A percentile compares a stretch with the other conserved stretches of the same genome.
Evolutionary conservation across 2,113 vertebrate genomes (phyloP).

Genomic region (Acrocephalus kingi): DNA sequence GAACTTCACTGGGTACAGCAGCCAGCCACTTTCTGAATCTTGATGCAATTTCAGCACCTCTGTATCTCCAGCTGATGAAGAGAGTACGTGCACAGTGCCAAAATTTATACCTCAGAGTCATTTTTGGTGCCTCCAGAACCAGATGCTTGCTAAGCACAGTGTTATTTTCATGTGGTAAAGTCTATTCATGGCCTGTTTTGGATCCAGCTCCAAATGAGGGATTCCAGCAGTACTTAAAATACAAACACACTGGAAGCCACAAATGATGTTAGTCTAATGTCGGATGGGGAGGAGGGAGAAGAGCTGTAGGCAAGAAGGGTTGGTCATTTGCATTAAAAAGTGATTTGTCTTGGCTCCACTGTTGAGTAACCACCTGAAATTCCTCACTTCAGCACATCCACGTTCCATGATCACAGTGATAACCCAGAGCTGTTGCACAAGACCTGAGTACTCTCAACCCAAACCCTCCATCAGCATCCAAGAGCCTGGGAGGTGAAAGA

Average conservation of each 20-base stretch:
- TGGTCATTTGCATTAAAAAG: background rate
- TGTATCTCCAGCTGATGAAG: background rate
- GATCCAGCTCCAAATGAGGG: background rate
- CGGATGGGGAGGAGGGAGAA: background rate
- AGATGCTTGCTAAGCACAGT: background rate
- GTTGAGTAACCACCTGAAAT: background rate
- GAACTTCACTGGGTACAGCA: background rate
- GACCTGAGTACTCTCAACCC: background rate
- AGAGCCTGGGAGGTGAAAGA: background rate
- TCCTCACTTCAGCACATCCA: background rate
- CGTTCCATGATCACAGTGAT: accelerated
- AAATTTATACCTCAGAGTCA: background rate
- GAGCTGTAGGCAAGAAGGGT: background rate
- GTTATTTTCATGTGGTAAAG: background rate
- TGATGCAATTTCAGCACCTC: background rate
- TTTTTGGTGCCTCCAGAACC: background rate
- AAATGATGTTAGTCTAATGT: background rate
- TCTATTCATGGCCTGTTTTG: background rate
- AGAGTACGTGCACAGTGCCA: background rate
- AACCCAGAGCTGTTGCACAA: background rate
- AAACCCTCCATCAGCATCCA: background rate
- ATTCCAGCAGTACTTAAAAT: background rate
- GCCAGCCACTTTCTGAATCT: background rate
- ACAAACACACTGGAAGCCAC: background rate
- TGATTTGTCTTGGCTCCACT: background rate